Evolutionary conservation across 2,888 invertebrate genomes (phyloP).

Genomic region (Oscheius myriophilus): DNA sequence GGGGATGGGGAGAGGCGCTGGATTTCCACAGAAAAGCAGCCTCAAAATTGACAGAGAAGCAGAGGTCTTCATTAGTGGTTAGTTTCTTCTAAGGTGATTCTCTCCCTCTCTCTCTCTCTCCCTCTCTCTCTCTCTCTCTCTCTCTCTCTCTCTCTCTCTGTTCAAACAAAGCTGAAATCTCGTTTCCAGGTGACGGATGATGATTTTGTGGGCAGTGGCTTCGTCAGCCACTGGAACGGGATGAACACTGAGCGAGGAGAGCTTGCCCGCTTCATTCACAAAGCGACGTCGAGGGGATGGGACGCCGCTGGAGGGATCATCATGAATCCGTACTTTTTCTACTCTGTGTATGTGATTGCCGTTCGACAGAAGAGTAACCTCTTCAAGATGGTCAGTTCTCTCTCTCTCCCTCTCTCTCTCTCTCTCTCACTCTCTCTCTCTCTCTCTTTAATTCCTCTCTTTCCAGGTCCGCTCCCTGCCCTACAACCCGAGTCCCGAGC

Average conservation of each 20-base stretch:
- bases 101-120: too few relatives aligned
- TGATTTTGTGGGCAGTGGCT: constrained; percentile 13
- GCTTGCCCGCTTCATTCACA: constrained; percentile 11
- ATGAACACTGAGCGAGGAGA: neutral
- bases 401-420: neutral
- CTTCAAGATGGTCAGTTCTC: constrained; percentile 16
- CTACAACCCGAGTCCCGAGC: neutral
- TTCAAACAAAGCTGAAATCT: too few relatives aligned
- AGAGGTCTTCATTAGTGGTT: neutral
- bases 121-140: too few relatives aligned
- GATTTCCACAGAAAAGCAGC: neutral
- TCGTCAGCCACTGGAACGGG: constrained; percentile 1
- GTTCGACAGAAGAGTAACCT: constrained; percentile 4
- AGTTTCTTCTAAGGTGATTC: too few relatives aligned
- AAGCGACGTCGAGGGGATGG: neutral
- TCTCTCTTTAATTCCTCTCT: neutral
- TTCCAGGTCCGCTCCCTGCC: constrained; percentile 2
- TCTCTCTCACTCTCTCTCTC: neutral
- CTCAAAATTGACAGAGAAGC: neutral
- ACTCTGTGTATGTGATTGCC: constrained; percentile 1
- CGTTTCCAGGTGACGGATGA: constrained; percentile 5
- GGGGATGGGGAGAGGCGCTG: neutral
- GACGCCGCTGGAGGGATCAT: neutral
- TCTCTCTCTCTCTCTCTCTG: too few relatives aligned
- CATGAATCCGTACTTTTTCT: neutral